phyloP scores from a whole-genome alignment of 2,797 vertebrate species.

The Hemibagrus guttatus region DNA sequence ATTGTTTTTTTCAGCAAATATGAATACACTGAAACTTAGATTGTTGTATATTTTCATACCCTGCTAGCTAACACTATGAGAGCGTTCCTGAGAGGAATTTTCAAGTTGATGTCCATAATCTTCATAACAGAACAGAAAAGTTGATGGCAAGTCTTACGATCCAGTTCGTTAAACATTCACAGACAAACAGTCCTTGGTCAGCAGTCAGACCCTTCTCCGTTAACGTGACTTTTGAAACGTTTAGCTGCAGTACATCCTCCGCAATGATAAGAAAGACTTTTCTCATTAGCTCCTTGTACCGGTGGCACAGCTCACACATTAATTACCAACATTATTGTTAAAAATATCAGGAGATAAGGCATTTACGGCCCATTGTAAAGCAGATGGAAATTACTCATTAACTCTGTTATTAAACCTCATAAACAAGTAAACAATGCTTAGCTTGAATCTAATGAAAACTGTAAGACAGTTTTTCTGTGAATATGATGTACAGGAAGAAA shows the following conservation, averaged over 20 bases:
- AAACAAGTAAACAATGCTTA: background rate
- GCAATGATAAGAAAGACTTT: slow-evolving; percentile 21
- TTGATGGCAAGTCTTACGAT: too few species aligned
- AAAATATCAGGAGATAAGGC: background rate
- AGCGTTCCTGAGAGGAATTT: background rate
- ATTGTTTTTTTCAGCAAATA: background rate
- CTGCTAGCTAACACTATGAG: too few species aligned
- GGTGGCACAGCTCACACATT: background rate
- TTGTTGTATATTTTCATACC: background rate
- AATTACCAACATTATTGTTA: background rate
- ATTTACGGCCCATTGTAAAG: background rate
- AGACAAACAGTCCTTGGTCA: too few species aligned
- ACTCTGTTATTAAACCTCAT: background rate
- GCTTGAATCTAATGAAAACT: background rate
- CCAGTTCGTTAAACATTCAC: too few species aligned
- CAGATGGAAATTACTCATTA: background rate
- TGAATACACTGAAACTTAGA: background rate
- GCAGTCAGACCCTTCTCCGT: too few species aligned
- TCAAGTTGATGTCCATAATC: background rate
- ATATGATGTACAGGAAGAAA: background rate
- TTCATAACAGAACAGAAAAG: background rate
- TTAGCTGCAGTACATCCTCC: background rate
- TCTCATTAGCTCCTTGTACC: background rate
- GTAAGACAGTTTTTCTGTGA: background rate
- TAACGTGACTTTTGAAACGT: background rate